A percentile compares a stretch with the other conserved stretches of the same genome.
Conservation (phyloP, 2,797 vertebrate species). For the Gastrophryne carolinensis region DNA sequence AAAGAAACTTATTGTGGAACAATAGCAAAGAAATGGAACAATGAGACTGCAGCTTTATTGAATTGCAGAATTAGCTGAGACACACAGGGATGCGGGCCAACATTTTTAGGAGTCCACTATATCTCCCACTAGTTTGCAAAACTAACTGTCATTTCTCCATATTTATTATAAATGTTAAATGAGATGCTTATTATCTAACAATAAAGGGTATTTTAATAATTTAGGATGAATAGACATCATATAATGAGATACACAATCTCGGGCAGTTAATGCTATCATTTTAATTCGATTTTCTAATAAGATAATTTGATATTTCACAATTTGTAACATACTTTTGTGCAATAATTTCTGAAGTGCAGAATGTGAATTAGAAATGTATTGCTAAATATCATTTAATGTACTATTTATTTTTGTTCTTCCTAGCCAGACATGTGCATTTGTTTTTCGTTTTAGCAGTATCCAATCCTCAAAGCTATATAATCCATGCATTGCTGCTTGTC, state of each 20-base stretch:
- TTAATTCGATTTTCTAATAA: not conserved
- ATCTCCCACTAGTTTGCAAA: slow-evolving; percentile 38
- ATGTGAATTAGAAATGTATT: not conserved
- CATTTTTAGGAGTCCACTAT: slow-evolving; percentile 32
- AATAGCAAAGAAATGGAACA: slow-evolving; percentile 45
- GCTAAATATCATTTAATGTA: not conserved
- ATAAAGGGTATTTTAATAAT: not conserved
- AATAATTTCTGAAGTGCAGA: not conserved
- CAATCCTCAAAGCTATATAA: not conserved
- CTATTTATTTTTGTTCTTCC: not conserved
- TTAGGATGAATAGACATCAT: not conserved
- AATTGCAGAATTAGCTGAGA: slow-evolving; percentile 48
- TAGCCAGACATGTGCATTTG: not conserved
- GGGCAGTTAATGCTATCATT: not conserved
- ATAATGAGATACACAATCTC: not conserved
- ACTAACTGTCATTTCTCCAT: slow-evolving; percentile 17
- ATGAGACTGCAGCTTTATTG: slow-evolving; percentile 43
- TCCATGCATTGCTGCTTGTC: slow-evolving; percentile 7
- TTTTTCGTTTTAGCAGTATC: not conserved
- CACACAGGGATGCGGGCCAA: slow-evolving; percentile 8
- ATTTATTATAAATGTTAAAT: slow-evolving; percentile 32
- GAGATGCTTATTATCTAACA: slow-evolving; percentile 14
- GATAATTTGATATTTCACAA: not conserved
- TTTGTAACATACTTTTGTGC: not conserved
- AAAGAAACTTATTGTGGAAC: slow-evolving; percentile 44